Base-by-base conservation (phyloP, 92 coral and sea anemone genomes). In the Nematostella vectensis region DNA sequence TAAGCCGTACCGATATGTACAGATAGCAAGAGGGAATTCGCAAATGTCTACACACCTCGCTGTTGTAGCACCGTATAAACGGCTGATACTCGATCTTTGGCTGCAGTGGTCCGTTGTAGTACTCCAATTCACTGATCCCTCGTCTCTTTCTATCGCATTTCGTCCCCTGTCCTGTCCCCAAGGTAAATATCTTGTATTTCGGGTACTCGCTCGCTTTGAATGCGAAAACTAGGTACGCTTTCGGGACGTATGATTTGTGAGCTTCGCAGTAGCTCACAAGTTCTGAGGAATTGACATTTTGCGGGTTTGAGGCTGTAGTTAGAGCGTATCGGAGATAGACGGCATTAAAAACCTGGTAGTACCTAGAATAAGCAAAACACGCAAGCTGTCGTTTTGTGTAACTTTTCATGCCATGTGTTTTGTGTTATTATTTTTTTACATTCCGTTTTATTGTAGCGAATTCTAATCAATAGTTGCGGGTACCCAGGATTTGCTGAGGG, bases 181-280 rank as follows among this genome's bases (percentile, higher is more conserved):
- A 23, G 12, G 58, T 61, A 43, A 83, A 67, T 11, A 11, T 25
- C 25, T 65, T 54, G 62, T 83, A 39, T 19, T 30, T 28, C 1
- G 67, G 57, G 58, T 65, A 83, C 2, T 56, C 40, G 0, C 36
- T 29, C 25, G 74, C 72, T 17, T 48, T 13, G 48, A 81, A 81
- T 25, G 27, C 47, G 29, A 81, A 75, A 6, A 79, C 82, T 18
- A 81, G 20, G 47, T 81, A 81, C 3, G 88, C 65, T 3, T 58
- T 59, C 4, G 70, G 71, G 3, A 23, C 20, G 8, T 50, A 24
- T 10, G 69, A 54, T 36, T 45, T 19, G 42, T 67, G 61, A 31
- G 68, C 71, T 29, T 31, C 64, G 11, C 71, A 70, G 56, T 80
- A 80, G 31, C 62, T 22, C 31, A 61, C 55, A 26, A 70, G 29